phyloP scores from a whole-genome alignment of 2,797 vertebrate species.

The Megalops cyprinoides region DNA sequence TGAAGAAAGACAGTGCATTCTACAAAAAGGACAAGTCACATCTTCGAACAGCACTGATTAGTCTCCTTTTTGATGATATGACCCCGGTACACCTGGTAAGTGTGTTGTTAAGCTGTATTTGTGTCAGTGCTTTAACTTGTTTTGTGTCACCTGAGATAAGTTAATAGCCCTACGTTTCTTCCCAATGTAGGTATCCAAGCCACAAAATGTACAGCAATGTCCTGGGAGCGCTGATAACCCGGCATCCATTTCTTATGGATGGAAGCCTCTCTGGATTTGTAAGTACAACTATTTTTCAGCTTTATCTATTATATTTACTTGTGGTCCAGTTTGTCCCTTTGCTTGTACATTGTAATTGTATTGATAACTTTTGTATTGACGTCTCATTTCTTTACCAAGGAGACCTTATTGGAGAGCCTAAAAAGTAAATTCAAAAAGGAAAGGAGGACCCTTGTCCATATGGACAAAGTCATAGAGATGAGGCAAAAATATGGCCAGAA shows the following conservation, averaged over 20 bases:
- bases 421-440: conserved; percentile 21
- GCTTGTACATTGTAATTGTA: not conserved
- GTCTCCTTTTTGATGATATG: conserved; percentile 10
- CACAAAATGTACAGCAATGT: conserved; percentile 17
- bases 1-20: conserved; percentile 13
- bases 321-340: not conserved
- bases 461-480: not conserved
- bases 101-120: not conserved
- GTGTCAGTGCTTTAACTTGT: not conserved
- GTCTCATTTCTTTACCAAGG: conserved; percentile 14
- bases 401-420: conserved; percentile 4
- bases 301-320: not conserved
- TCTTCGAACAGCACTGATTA: conserved; percentile 7
- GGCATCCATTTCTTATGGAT: conserved; percentile 4
- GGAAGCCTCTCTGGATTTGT: conserved; percentile 25
- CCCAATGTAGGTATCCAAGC: conserved; percentile 19
- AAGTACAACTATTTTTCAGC: conserved; percentile 1
- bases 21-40: conserved; percentile 17
- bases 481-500: conserved; percentile 13
- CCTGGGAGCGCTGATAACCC: not conserved
- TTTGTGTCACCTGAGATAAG: not conserved
- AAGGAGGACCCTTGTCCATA: not conserved
- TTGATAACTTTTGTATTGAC: not conserved
- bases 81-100: conserved; percentile 7
- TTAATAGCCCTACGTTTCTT: no score